phyloP scores from a whole-genome alignment of 2,113 vertebrate species.

The Heptranchias perlo region DNA sequence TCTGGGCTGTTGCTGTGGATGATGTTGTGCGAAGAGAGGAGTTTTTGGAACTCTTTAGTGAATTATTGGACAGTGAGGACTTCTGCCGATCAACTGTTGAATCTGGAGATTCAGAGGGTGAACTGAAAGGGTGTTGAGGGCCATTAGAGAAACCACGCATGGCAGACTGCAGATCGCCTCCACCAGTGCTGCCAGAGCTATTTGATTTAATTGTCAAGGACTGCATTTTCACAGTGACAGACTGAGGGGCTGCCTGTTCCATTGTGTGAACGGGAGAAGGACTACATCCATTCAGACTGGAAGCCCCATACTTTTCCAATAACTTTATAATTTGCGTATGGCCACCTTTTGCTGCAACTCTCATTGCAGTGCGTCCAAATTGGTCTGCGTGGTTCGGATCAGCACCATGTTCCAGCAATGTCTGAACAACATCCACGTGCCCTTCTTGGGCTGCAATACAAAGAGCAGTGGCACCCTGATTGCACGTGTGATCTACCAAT shows the following conservation, averaged over 20 bases:
- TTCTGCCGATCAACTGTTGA: conserved; percentile 92
- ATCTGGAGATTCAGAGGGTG: conserved; percentile 89
- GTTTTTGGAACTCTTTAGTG: conserved; percentile 92
- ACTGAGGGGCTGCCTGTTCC: conserved; percentile 78
- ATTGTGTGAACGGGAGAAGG: conserved; percentile 92
- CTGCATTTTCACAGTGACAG: conserved; percentile 76
- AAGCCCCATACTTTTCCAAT: conserved; percentile 88
- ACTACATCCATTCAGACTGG: conserved; percentile 79
- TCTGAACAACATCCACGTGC: conserved; percentile 88
- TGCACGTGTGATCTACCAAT: conserved; percentile 87
- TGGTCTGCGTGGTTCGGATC: conserved; percentile 96
- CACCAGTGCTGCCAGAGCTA: conserved; percentile 90
- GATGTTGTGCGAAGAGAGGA: conserved; percentile 91
- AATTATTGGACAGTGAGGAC: conserved; percentile 90
- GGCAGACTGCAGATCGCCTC: conserved; percentile 72
- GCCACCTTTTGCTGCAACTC: conserved; percentile 93
- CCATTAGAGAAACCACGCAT: conserved; percentile 76
- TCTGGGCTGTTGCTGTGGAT: conserved; percentile 90
- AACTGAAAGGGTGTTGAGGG: conserved; percentile 88
- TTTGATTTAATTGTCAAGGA: conserved; percentile 89
- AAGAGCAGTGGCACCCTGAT: conserved; percentile 92
- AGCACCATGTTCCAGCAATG: conserved; percentile 83
- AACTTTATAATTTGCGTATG: conserved; percentile 86
- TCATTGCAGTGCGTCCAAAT: conserved; percentile 92
- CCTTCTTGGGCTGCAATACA: conserved; percentile 96